A percentile compares a stretch with the other conserved stretches of the same genome.
phyloP scores from a whole-genome alignment of 30 jellyfish, hydroid and myxozoan species.

The Phacellophora camtschatica region DNA sequence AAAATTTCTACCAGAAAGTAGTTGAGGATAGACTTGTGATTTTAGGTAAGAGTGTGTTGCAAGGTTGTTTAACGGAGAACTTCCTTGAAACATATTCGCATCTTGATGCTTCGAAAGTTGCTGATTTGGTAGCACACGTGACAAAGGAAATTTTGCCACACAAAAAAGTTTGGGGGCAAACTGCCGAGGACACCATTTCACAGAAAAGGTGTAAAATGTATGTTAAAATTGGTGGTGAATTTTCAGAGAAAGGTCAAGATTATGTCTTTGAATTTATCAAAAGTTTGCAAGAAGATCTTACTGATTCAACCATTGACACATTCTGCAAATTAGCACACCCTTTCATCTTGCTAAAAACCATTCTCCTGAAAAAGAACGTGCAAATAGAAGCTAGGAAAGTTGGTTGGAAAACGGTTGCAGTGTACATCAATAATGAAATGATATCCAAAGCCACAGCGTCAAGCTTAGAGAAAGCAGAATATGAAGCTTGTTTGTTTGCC shows the following conservation, averaged over 20 bases:
- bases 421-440: neutral
- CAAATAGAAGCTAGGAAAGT: constrained; percentile 22
- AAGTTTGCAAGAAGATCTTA: neutral
- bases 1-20: neutral
- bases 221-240: constrained; percentile 6
- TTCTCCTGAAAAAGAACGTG: neutral
- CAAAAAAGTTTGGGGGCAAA: neutral
- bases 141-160: constrained; percentile 46
- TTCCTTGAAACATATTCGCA: constrained; percentile 10
- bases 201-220: constrained; percentile 52
- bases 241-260: constrained; percentile 36
- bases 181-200: neutral
- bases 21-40: constrained; percentile 9
- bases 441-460: constrained; percentile 38
- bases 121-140: constrained; percentile 8
- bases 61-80: constrained; percentile 25
- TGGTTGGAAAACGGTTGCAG: constrained; percentile 20
- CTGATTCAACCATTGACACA: neutral
- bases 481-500: constrained; percentile 26
- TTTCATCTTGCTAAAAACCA: neutral
- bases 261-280: neutral
- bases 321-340: constrained; percentile 64
- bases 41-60: constrained; percentile 43
- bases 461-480: constrained; percentile 33
- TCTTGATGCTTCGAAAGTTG: constrained; percentile 10